A percentile compares a stretch with the other conserved stretches of the same genome.
These are phyloP conservation scores for Drosophila niveifrons DNA, from an alignment of 2,888 invertebrate genomes.

Conservation along the genomic window DNA sequence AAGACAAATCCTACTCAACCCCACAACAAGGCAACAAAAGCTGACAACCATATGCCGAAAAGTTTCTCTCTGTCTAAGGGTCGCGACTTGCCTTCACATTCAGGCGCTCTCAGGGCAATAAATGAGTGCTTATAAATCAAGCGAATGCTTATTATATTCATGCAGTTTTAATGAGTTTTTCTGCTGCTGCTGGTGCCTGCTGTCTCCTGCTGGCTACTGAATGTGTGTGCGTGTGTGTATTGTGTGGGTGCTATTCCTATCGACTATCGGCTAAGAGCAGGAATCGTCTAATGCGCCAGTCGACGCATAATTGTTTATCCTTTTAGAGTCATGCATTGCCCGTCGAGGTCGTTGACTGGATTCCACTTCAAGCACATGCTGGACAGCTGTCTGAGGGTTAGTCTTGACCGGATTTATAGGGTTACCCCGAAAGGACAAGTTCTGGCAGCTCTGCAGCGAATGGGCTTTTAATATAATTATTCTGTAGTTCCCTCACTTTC, in stretches of 20 bases:
- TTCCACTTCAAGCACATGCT: slow-evolving; percentile 7
- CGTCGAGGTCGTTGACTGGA: slow-evolving; percentile 60
- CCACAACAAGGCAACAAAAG: slow-evolving; percentile 11
- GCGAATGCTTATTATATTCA: slow-evolving; percentile 78
- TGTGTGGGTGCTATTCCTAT: slow-evolving; percentile 11
- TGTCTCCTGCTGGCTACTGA: slow-evolving; percentile 35
- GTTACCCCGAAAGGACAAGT: background rate
- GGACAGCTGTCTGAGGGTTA: slow-evolving; percentile 34
- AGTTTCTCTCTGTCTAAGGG: slow-evolving; percentile 44
- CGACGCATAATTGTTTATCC: slow-evolving; percentile 72
- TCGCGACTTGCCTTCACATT: slow-evolving; percentile 33
- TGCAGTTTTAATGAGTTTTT: slow-evolving; percentile 80
- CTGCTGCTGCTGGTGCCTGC: slow-evolving; percentile 11
- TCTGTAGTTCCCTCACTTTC: background rate
- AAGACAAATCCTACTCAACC: background rate
- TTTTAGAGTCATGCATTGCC: slow-evolving; percentile 48
- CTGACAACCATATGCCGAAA: slow-evolving; percentile 68
- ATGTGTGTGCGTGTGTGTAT: slow-evolving; percentile 21
- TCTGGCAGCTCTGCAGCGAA: background rate
- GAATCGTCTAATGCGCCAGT: slow-evolving; percentile 54
- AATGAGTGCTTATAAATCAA: slow-evolving; percentile 78
- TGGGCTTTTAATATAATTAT: slow-evolving; percentile 14
- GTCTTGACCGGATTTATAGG: slow-evolving; percentile 1
- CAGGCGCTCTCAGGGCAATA: slow-evolving; percentile 41
- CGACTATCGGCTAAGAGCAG: slow-evolving; percentile 9